Evolutionary conservation across 2,797 vertebrate species (phyloP), one percentile per base, ranked within the genome.

Genomic region (Choloepus didactylus): DNA sequence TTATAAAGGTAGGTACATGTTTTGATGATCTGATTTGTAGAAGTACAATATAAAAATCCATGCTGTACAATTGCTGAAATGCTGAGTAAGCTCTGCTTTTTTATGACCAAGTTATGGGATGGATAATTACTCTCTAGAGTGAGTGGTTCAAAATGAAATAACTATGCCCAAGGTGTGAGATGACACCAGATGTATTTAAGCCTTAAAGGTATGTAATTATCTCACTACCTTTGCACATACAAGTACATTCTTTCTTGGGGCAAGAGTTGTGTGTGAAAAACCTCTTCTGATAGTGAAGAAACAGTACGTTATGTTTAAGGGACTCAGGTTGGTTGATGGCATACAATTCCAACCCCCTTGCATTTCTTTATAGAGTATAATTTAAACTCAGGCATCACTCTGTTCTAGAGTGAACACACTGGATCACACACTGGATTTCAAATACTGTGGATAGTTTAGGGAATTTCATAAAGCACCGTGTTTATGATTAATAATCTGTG

Each of bases 81-180:
- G 81, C 29, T 91, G 83, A 95, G n/a, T 92, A 95, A 87, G 46
- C 69, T 66, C 25, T 95, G 62, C 79, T 81, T 97, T 56, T 97
- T 96, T 96, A 97, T 95, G 95, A 87, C 95, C 95, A 89, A 70
- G 86, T 96, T 97, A 95, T 76, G 60, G 89, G 96, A 96, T 97
- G 91, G 95, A 49, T 97, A 97, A 97, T 96, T 96, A 96, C 83
- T 97, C 94, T 97, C 83, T 84, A 72, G 95, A 96, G 88, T 80
- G 92, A 95, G 66, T 95, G 92, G 90, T 87, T 97, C 89, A 96
- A 41, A 97, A 76, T 95, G 88, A 95, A 97, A 75, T 96, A 94
- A 96, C 95, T 95, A 64, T 95, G 83, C 93, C 89, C 87, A 62
- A 96, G 77, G 91, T 96, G 82, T 91, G 95, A 95, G 85, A 72